Percentiles rank a stretch among this genome's conserved stretches.
Conservation (phyloP, 2,888 invertebrate genomes). For the Andrena hattorfiana region DNA sequence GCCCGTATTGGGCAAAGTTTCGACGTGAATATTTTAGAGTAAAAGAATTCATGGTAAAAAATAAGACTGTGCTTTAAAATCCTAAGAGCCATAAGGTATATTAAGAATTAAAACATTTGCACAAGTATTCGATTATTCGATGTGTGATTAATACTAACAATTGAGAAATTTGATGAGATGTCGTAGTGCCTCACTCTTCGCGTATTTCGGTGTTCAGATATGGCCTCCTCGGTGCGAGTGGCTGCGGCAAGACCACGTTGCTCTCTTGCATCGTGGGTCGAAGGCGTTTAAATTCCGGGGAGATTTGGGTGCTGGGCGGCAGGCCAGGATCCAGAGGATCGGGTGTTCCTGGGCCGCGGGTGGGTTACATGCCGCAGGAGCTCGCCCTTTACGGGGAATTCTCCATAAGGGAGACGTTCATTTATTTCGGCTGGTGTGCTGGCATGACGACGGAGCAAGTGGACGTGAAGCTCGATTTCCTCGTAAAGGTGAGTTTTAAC, state of each 20-base stretch:
- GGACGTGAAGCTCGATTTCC: slow-evolving; percentile 90
- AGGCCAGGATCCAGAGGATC: slow-evolving; percentile 95
- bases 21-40: too few species aligned
- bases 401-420: slow-evolving; percentile 97
- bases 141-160: slow-evolving; percentile 86
- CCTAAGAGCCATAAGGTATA: too few species aligned
- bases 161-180: slow-evolving; percentile 83
- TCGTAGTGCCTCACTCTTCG: slow-evolving; percentile 86
- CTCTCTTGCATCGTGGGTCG: slow-evolving; percentile 96
- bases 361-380: slow-evolving; percentile 99
- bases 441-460: slow-evolving; percentile 90
- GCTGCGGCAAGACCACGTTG: slow-evolving; percentile 98
- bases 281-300: slow-evolving; percentile 93
- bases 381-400: slow-evolving; percentile 96
- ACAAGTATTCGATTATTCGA: too few species aligned
- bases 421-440: slow-evolving; percentile 96
- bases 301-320: slow-evolving; percentile 95
- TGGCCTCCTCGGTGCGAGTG: slow-evolving; percentile 97
- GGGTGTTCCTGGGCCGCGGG: slow-evolving; percentile 96
- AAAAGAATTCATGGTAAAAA: too few species aligned
- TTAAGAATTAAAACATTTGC: too few species aligned
- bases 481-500: slow-evolving; percentile 86
- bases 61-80: too few species aligned
- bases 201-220: slow-evolving; percentile 87
- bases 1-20: too few species aligned